Base-by-base conservation (phyloP, 2,888 invertebrate genomes). In the Epinotia nisella region DNA sequence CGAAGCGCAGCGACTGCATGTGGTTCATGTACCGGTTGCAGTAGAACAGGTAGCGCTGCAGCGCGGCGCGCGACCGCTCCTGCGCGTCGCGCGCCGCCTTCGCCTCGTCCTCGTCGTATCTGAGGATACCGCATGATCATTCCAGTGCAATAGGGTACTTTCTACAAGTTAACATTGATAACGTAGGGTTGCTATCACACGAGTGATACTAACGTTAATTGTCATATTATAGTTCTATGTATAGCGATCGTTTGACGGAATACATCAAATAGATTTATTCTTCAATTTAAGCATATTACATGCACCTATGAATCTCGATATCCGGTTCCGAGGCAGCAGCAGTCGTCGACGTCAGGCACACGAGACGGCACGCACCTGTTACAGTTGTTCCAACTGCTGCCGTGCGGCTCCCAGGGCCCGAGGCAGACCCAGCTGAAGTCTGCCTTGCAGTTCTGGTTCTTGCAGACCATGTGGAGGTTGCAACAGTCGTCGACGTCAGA, bases 351-450 rank as follows among this genome's bases (percentile, higher is more conserved):
- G n/a, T n/a, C n/a, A n/a, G n/a, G n/a, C n/a, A n/a, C n/a, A n/a
- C n/a, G n/a, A n/a, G n/a, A n/a, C n/a, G n/a, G n/a, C 19, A 70
- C 74, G 71, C 72, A 95, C 87, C 98, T 96, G 92, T 99, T 99
- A 89, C 99, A 99, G 87, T 98, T 98, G 91, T 99, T 99, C 98
- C 99, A 99, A 76, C 98, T 98, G 78, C 98, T 98, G 67, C 99
- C 99, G 84, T 99, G 99, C 0, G 99, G 99, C 88, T 99, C 98
- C 99, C 99, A 99, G 53, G 98, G 98, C 29, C 99, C 99, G 75
- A 99, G 95, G 88, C 99, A 99, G 39, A 99, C 98, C 99, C 99
- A 99, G 94, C 99, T 99, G 93, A 99, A 99, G 90, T 99, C 99
- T 61, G 98, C 96, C 91, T 98, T 98, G 91, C 99, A 99, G 90